phyloP scores from a whole-genome alignment of 2,113 vertebrate species.

The Archilochus colubris region DNA sequence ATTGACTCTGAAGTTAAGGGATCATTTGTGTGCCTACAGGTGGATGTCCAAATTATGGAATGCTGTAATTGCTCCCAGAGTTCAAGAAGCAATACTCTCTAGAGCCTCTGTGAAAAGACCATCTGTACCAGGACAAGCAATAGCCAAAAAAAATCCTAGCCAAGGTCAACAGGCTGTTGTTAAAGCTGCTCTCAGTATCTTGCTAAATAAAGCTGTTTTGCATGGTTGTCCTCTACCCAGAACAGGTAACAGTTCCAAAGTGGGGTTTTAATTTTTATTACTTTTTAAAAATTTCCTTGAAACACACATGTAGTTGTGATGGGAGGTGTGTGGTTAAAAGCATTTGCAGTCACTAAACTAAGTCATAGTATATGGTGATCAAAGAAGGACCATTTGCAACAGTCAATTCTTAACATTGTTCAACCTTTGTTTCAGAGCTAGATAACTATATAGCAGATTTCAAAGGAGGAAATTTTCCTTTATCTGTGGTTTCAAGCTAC shows the following conservation, averaged over 20 bases:
- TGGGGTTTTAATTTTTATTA: neutral
- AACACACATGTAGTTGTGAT: neutral
- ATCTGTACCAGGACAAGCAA: conserved; percentile 67
- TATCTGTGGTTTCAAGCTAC: conserved; percentile 83
- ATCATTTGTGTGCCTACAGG: conserved; percentile 67
- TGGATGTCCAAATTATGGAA: conserved; percentile 96
- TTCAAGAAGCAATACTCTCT: conserved; percentile 91
- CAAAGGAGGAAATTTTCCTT: conserved; percentile 85
- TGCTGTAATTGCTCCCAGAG: conserved; percentile 88
- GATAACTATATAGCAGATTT: conserved; percentile 87
- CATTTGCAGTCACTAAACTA: neutral
- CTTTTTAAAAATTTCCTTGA: neutral
- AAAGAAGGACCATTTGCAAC: neutral
- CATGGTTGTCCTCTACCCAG: conserved; percentile 89
- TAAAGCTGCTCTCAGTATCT: conserved; percentile 93
- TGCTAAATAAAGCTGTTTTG: conserved; percentile 92
- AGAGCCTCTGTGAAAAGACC: conserved; percentile 84
- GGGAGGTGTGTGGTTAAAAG: neutral
- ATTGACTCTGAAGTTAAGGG: neutral
- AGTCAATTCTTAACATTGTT: neutral
- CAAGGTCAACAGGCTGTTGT: conserved; percentile 92
- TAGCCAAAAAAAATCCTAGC: conserved; percentile 78
- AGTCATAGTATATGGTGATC: neutral
- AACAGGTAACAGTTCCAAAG: conserved; percentile 77
- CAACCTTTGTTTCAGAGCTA: conserved; percentile 81